These are phyloP conservation scores for Apaloderma vittatum DNA, from an alignment of 2,113 vertebrate species.

Conservation along the genomic window DNA sequence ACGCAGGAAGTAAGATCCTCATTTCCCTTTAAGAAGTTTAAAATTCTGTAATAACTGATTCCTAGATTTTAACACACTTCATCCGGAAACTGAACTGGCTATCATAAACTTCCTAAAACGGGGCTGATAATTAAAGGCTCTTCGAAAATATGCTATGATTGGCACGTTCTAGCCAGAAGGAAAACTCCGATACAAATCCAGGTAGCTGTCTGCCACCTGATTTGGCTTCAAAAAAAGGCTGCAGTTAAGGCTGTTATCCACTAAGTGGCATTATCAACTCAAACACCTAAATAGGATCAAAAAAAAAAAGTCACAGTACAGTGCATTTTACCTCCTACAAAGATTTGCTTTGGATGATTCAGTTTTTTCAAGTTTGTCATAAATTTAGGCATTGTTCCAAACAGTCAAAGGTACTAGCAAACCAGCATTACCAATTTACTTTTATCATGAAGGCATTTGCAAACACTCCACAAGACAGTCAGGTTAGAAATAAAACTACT, in stretches of 20 bases:
- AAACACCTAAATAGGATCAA: background rate
- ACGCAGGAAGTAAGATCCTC: background rate
- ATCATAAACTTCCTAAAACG: background rate
- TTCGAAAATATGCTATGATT: background rate
- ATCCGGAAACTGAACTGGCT: background rate
- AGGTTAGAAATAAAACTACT: background rate
- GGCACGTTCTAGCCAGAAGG: background rate
- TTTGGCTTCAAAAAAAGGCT: background rate
- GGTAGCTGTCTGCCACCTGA: background rate
- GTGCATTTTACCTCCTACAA: background rate
- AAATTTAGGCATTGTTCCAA: background rate
- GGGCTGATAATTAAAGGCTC: background rate
- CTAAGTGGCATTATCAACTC: slow-evolving; percentile 71
- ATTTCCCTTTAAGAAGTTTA: background rate
- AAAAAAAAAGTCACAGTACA: background rate
- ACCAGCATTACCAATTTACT: background rate
- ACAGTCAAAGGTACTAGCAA: background rate
- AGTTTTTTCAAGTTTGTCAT: background rate
- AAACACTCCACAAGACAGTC: background rate
- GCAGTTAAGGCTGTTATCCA: slow-evolving; percentile 71
- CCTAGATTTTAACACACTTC: background rate
- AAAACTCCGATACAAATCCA: background rate
- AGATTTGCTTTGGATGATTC: background rate
- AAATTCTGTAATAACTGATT: background rate
- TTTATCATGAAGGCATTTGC: background rate